Percentiles rank a stretch among this genome's conserved stretches.
These are phyloP conservation scores for Cheilinus undulatus DNA, from an alignment of 2,113 vertebrate genomes.

Conservation along the genomic window DNA sequence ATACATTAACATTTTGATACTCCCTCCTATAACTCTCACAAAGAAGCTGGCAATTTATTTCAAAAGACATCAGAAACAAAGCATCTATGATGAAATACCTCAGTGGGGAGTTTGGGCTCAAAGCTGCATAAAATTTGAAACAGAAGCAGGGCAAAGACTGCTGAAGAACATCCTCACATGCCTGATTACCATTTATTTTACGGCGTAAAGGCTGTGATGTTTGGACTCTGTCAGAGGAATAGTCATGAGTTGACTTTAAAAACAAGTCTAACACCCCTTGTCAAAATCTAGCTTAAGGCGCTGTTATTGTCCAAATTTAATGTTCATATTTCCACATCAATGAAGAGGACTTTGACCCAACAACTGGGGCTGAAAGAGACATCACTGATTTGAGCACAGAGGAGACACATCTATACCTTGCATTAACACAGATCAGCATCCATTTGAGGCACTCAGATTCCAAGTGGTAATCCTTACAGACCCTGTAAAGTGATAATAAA, in stretches of 20 bases:
- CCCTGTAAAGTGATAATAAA: too few relatives aligned
- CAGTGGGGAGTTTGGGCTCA: neutral
- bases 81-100: neutral
- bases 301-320: neutral
- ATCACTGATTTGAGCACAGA: constrained; percentile 12
- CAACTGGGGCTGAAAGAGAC: constrained; percentile 25
- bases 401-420: too few relatives aligned
- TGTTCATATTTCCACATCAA: constrained; percentile 7
- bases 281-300: neutral
- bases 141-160: neutral
- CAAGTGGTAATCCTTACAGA: too few relatives aligned
- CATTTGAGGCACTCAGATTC: too few relatives aligned
- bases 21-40: neutral
- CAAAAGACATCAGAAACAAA: neutral
- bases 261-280: too few relatives aligned
- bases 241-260: too few relatives aligned
- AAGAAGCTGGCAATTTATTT: neutral
- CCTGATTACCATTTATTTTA: constrained; percentile 7
- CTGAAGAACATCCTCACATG: neutral
- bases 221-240: constrained; percentile 2
- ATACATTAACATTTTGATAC: neutral
- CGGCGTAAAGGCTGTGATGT: neutral
- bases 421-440: too few relatives aligned
- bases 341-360: constrained; percentile 4
- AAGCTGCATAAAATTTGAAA: neutral